These are phyloP conservation scores for Daubentonia madagascariensis DNA, from an alignment of 2,113 vertebrate species.

Conservation along the genomic window DNA sequence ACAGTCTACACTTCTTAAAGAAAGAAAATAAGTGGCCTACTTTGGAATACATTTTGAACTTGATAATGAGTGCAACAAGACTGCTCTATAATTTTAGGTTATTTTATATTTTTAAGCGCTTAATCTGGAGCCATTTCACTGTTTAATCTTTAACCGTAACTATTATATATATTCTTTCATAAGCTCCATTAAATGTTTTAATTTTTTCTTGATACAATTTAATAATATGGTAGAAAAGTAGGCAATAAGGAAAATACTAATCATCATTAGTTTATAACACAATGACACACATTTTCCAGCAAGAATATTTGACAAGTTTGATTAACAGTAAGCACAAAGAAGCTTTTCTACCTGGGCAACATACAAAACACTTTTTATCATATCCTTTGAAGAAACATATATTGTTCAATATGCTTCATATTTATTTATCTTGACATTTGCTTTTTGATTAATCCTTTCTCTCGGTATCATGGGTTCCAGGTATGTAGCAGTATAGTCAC, in stretches of 20 bases:
- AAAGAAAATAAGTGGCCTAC: slow-evolving; percentile 35
- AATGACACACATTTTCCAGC: neutral
- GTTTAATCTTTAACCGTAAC: neutral
- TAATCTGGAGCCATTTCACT: neutral
- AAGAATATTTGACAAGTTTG: neutral
- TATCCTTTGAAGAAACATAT: neutral
- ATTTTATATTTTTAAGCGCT: slow-evolving; percentile 34
- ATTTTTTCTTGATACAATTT: neutral
- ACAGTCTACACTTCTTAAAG: neutral
- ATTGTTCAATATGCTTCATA: neutral
- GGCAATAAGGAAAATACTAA: neutral
- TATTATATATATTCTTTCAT: slow-evolving; percentile 6
- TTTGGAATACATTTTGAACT: slow-evolving; percentile 18
- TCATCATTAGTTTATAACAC: neutral
- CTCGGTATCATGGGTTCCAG: neutral
- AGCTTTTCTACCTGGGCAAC: neutral
- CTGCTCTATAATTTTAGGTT: slow-evolving; percentile 42
- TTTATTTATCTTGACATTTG: neutral
- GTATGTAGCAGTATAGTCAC: neutral
- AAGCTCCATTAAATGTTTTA: neutral
- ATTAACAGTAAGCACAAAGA: neutral
- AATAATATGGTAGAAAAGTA: neutral
- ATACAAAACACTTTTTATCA: neutral
- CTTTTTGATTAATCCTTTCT: neutral
- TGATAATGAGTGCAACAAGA: neutral